Evolutionary conservation across 2,888 invertebrate genomes (phyloP), one percentile per base, ranked within the genome.

Genomic region (Euproctis similis): DNA sequence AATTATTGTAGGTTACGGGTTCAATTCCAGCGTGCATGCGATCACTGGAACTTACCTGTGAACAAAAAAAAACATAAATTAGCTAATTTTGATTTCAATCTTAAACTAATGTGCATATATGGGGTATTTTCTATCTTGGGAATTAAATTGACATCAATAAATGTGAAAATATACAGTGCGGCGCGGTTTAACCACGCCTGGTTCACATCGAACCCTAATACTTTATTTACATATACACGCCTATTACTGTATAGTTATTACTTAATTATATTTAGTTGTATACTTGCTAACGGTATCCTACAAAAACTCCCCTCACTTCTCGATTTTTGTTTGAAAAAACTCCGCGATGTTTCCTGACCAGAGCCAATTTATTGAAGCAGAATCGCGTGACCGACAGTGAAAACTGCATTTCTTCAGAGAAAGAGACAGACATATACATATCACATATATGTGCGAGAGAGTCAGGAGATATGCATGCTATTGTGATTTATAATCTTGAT

Each of bases 321-420:
- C n/a, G n/a, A n/a, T n/a, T 29, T 13, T 16, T 19, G 26, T 31
- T 21, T n/a, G 8, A 7, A 46, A 48, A 49, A 52, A 53, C 35
- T 34, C 36, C 34, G 22, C 22, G 24, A 30, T 34, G 28, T 42
- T 52, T 42, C 46, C 50, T 36, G 32, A 38, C 36, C 42, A 51
- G 37, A 24, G 34, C 35, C 40, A 59, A 53, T 56, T 59, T 48
- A 46, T 40, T 36, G 36, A 38, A 17, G 42, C 42, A 46, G 31
- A 40, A 26, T 64, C 47, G 67, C 68, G 65, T 67, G 68, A 63
- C 56, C 40, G 42, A 30, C 52, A 60, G 68, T 62, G 67, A 68
- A 69, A 69, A 67, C 63, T 63, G 65, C 66, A 68, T 68, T 64
- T 60, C 63, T 64, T 55, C 36, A 34, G 19, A 9, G 48, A 64